Evolutionary conservation across 2,888 invertebrate genomes (phyloP).

Genomic region (Drosophila dives): DNA sequence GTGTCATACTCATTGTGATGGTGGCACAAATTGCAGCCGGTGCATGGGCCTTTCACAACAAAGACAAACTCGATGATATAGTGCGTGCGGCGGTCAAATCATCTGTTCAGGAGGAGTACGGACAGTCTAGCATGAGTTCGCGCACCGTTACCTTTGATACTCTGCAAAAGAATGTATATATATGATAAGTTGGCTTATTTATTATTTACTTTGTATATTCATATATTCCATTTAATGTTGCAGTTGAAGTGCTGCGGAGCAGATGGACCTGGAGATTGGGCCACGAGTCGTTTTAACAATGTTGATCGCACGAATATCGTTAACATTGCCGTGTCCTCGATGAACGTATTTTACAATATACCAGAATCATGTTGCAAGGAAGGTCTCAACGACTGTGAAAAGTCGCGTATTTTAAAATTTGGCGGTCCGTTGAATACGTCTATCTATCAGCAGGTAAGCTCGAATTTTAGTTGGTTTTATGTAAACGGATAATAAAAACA

Average conservation of each 20-base stretch:
- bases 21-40: slow-evolving; percentile 92
- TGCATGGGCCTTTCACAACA: slow-evolving; percentile 91
- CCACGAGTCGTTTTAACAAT: slow-evolving; percentile 87
- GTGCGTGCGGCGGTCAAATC: slow-evolving; percentile 88
- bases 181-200: neutral
- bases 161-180: slow-evolving; percentile 87
- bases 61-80: slow-evolving; percentile 88
- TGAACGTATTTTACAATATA: slow-evolving; percentile 86
- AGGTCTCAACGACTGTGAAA: slow-evolving; percentile 85
- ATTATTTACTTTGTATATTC: slow-evolving; percentile 5
- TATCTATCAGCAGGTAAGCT: slow-evolving; percentile 85
- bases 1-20: slow-evolving; percentile 90
- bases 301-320: slow-evolving; percentile 85
- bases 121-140: slow-evolving; percentile 85
- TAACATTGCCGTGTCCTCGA: slow-evolving; percentile 86
- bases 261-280: slow-evolving; percentile 90
- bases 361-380: slow-evolving; percentile 87
- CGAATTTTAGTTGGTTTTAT: neutral
- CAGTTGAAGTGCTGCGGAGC: slow-evolving; percentile 93
- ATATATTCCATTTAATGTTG: slow-evolving; percentile 20
- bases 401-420: slow-evolving; percentile 85
- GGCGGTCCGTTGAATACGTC: slow-evolving; percentile 85
- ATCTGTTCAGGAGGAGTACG: slow-evolving; percentile 88
- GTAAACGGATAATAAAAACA: neutral
- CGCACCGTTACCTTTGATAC: slow-evolving; percentile 88